A percentile compares a stretch with the other conserved stretches of the same genome.
Conservation (phyloP, 2,113 vertebrate species). For the Taxidea taxus region DNA sequence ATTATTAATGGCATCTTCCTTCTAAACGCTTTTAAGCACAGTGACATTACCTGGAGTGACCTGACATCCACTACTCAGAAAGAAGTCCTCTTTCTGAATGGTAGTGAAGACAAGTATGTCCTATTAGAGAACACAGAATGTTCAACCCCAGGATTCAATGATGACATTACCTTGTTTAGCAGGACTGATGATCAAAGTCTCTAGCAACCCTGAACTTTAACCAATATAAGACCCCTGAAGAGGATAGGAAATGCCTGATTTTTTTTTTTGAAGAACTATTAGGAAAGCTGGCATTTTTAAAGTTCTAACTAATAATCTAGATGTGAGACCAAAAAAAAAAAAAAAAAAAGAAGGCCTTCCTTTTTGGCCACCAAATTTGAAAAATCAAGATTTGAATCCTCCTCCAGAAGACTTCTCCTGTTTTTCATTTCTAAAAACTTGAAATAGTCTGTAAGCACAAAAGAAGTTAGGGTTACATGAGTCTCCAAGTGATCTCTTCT, state of each 20-base stretch:
- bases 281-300: background rate
- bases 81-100: background rate
- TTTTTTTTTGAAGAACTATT: background rate
- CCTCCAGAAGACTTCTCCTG: background rate
- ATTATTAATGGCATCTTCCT: slow-evolving; percentile 87
- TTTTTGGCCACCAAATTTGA: background rate
- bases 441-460: background rate
- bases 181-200: slow-evolving; percentile 37
- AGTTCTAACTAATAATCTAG: background rate
- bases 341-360: background rate
- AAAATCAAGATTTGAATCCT: slow-evolving; percentile 9
- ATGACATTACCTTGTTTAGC: slow-evolving; percentile 80
- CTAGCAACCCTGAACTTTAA: slow-evolving; percentile 4
- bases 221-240: background rate
- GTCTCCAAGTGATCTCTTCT: background rate
- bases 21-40: slow-evolving; percentile 86
- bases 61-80: slow-evolving; percentile 76
- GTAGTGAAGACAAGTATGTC: slow-evolving; percentile 73
- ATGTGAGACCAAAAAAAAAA: background rate
- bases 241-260: background rate
- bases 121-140: slow-evolving; percentile 80
- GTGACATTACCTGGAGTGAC: slow-evolving; percentile 82
- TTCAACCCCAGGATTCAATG: slow-evolving; percentile 64
- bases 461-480: background rate
- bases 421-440: background rate